Base-by-base conservation (phyloP, 2,888 invertebrate genomes). In the Arge pagana region DNA sequence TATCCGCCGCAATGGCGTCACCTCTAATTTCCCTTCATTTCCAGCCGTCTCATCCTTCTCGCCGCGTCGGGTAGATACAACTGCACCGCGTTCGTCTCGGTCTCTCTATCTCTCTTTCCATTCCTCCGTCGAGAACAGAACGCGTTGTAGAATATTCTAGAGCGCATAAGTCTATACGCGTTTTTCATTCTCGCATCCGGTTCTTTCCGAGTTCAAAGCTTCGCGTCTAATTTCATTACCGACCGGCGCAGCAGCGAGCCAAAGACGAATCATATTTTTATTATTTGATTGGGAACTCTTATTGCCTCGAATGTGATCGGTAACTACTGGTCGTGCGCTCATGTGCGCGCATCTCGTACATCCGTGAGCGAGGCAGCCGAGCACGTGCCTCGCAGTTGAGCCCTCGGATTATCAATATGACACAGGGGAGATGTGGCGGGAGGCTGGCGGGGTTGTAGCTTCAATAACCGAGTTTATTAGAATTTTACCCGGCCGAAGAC, bases 371-470 rank as follows among this genome's bases (percentile, higher is more conserved):
- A 26, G 28, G 28, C 28, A 26, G 45, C 33, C 7, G 48, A 50
- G 66, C 76, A 76, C 76, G 75, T 76, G 76, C 66, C 70, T 59
- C 58, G 59, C 66, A 68, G 68, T 71, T 67, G 66, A 66, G 67
- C 68, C 64, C 67, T 60, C 65, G 72, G 75, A 76, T 74, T 75
- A 75, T 74, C 68, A 74, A 74, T 75, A 74, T 72, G 68, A 74
- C 72, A 71, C 70, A 66, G 59, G 48, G 54, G 19, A 8, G 28
- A n/a, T 7, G 28, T 16, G 16, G 28, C 30, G 30, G 21, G 45
- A n/a, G n/a, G 45, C 23, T 8, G 8, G 23, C 23, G 11, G 13
- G 13, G n/a, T n/a, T n/a, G n/a, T n/a, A n/a, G 16, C 33, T 21
- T 45, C 45, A 31, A 45, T 45, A 45, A 45, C 33, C 45, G 33